Conservation (phyloP, 2,113 vertebrate species). For the Pollimyrus isidori region DNA sequence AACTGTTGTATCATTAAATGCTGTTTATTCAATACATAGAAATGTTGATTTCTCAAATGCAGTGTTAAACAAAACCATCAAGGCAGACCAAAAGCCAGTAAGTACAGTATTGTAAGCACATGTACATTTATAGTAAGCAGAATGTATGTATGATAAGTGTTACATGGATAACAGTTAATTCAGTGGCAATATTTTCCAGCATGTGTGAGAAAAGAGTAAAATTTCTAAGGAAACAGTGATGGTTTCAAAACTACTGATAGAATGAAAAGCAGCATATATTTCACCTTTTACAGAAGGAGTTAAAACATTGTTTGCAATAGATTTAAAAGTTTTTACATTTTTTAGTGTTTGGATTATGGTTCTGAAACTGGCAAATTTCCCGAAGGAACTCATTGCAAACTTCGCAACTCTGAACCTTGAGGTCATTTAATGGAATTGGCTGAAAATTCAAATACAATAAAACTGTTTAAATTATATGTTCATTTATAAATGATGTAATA, state of each 20-base stretch:
- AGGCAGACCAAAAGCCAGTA: not conserved
- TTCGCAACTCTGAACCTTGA: not conserved
- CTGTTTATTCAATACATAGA: not conserved
- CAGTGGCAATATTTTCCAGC: constrained; percentile 30
- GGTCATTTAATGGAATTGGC: constrained; percentile 31
- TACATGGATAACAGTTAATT: constrained; percentile 19
- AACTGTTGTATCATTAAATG: not conserved
- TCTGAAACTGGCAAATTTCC: constrained; percentile 29
- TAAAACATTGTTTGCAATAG: constrained; percentile 28
- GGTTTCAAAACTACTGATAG: constrained; percentile 32
- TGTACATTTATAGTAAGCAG: constrained; percentile 32
- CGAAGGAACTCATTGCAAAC: constrained; percentile 37
- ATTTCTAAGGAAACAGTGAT: constrained; percentile 37
- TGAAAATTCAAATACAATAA: constrained; percentile 10
- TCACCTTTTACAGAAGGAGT: constrained; percentile 28
- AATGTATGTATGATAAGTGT: constrained; percentile 30
- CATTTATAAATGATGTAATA: constrained; percentile 16
- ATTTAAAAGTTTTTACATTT: constrained; percentile 23
- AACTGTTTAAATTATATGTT: constrained; percentile 24
- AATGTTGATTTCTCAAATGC: not conserved
- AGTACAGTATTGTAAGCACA: not conserved
- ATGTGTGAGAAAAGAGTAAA: constrained; percentile 33
- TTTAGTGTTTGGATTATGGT: constrained; percentile 15
- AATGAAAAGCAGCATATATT: constrained; percentile 31
- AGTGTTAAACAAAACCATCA: not conserved